These are phyloP conservation scores for Gallinago solitaria DNA, from an alignment of 2,797 vertebrate species.

Conservation along the genomic window DNA sequence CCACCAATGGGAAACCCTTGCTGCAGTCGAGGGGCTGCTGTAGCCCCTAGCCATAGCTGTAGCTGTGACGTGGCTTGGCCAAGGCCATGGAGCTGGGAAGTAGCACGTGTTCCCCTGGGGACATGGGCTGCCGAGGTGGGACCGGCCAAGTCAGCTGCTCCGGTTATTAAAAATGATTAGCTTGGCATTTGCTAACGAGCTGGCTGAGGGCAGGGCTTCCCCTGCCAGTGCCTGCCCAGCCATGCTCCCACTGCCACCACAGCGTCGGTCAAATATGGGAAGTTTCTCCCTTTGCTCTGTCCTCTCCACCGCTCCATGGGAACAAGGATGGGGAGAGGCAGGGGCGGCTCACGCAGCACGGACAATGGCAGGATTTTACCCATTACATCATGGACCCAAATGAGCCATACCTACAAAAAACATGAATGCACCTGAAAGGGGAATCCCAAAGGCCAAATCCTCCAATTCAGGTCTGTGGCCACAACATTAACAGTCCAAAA, in stretches of 20 bases:
- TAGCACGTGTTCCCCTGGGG: not conserved
- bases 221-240: not conserved
- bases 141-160: not conserved
- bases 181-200: not conserved
- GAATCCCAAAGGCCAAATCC: not conserved
- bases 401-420: not conserved
- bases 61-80: not conserved
- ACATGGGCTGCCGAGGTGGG: fast-evolving
- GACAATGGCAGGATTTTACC: not conserved
- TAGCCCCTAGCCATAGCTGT: not conserved
- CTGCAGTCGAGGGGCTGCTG: not conserved
- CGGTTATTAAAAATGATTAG: not conserved
- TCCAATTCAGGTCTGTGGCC: not conserved
- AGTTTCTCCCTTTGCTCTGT: not conserved
- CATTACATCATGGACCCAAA: not conserved
- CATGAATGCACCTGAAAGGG: not conserved
- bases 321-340: not conserved
- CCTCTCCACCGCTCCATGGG: not conserved
- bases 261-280: fast-evolving
- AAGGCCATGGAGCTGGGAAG: not conserved
- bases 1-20: fast-evolving
- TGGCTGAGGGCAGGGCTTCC: not conserved
- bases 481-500: not conserved
- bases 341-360: not conserved
- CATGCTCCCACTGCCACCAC: fast-evolving